Conservation (phyloP, 2,888 invertebrate species). For the Tachina lurida region DNA sequence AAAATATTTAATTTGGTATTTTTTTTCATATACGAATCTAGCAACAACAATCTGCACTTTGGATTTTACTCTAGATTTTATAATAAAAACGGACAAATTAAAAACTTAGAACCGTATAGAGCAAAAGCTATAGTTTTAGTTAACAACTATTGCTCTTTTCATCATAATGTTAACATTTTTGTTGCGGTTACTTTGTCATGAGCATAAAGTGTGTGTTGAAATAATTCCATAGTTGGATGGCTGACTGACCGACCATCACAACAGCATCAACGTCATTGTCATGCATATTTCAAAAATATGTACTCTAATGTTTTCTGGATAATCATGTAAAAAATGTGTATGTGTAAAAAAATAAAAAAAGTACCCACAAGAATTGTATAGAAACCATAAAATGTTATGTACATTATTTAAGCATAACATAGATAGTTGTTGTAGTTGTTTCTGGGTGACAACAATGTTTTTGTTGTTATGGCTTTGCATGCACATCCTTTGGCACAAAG, state of each 20-base stretch:
- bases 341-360: constrained; percentile 14
- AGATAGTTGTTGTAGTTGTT: constrained; percentile 31
- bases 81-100: background rate
- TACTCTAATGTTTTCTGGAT: background rate
- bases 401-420: constrained; percentile 39
- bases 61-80: no score
- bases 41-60: no score
- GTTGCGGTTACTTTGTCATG: constrained; percentile 47
- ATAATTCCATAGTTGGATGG: constrained; percentile 11
- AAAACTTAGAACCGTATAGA: background rate
- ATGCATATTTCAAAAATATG: constrained; percentile 15
- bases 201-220: background rate
- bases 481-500: constrained; percentile 23
- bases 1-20: no score
- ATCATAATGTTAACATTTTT: constrained; percentile 61
- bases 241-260: constrained; percentile 29
- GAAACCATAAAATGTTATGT: constrained; percentile 28
- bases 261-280: constrained; percentile 25
- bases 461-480: constrained; percentile 9
- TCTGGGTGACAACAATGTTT: constrained; percentile 2
- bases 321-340: constrained; percentile 22
- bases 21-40: no score
- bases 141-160: constrained; percentile 52
- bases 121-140: constrained; percentile 47
- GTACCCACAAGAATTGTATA: constrained; percentile 3